Percentiles rank a stretch among this genome's conserved stretches.
Evolutionary conservation across 37 sponge, comb jelly and placozoan species (phyloP).

Genomic region (Chondrosia reniformis): DNA sequence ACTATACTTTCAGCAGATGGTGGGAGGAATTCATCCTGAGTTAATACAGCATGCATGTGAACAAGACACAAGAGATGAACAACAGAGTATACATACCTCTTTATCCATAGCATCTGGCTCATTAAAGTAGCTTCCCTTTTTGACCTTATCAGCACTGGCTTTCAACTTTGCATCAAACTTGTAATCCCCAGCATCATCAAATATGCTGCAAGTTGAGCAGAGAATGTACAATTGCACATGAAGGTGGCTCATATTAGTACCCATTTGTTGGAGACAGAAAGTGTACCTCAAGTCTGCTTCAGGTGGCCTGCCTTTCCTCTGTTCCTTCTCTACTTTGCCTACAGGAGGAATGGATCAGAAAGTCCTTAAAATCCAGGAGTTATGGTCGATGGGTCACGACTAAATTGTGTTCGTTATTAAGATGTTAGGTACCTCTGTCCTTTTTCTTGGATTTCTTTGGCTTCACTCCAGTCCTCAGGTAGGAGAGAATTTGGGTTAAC

Average conservation of each 20-base stretch:
- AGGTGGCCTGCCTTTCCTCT: background rate
- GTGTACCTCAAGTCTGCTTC: background rate
- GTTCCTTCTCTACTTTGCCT: background rate
- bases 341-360: too few relatives aligned
- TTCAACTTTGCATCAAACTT: constrained; percentile 43
- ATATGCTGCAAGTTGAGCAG: constrained; percentile 52
- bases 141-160: background rate
- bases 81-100: background rate
- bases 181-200: constrained; percentile 77
- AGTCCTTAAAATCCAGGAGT: background rate
- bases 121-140: constrained; percentile 50
- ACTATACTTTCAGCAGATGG: constrained; percentile 35
- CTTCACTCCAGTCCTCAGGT: constrained; percentile 81
- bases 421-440: constrained; percentile 57
- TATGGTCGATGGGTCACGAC: background rate
- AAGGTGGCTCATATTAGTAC: too few relatives aligned
- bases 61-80: background rate
- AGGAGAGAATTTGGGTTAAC: constrained; percentile 96
- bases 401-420: background rate
- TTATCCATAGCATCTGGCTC: constrained; percentile 12
- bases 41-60: background rate
- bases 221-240: background rate
- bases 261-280: background rate
- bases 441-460: constrained; percentile 78
- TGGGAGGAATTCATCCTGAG: too few relatives aligned